Evolutionary conservation across 2,888 invertebrate genomes (phyloP), one percentile per base, ranked within the genome.

Genomic region (Lycia hirtaria): DNA sequence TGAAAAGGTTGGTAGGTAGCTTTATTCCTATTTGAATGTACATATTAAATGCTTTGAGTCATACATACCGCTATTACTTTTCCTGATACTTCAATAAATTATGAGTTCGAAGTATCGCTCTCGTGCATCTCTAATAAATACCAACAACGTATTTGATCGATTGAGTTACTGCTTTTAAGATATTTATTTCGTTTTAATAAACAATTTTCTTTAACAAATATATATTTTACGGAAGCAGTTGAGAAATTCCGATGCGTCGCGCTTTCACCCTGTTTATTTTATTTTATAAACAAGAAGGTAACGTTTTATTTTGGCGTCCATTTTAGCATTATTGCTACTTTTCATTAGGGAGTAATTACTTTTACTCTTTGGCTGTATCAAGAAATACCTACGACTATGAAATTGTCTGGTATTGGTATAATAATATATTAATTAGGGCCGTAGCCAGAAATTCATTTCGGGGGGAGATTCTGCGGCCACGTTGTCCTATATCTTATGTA

Each of bases 121-220:
- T 19, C 44, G 30, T 44, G 30, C 44, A 44, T 30, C 30, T 37
- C 47, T 48, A 48, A 22, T 20, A 6, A 7, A 17, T 3, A 37
- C 33, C 26, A 4, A 15, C n/a, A 10, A 15, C n/a, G 14, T 12
- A 14, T 12, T 20, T 54, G 47, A 54, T 49, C 37, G 35, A 56
- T 43, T 28, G 28, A 7, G 19, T n/a, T 28, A 30, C 33, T 38
- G 30, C 14, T 43, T 41, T 41, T 51, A 38, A 45, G 37, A 53
- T 45, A 37, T 30, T 26, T 20, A 28, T 37, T 53, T 20, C 38
- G 30, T 38, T 53, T 45, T 15, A 24, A 45, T 52, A 52, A 52
- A 44, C 37, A 38, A 45, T 45, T 45, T 53, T 38, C 37, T 45
- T 30, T 53, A 32, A 45, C 22, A 53, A 53, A 53, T 20, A 52